Percentiles rank a stretch among this genome's conserved stretches.
Evolutionary conservation across 2,797 vertebrate genomes (phyloP).

Genomic region (Thalassophryne amazonica): DNA sequence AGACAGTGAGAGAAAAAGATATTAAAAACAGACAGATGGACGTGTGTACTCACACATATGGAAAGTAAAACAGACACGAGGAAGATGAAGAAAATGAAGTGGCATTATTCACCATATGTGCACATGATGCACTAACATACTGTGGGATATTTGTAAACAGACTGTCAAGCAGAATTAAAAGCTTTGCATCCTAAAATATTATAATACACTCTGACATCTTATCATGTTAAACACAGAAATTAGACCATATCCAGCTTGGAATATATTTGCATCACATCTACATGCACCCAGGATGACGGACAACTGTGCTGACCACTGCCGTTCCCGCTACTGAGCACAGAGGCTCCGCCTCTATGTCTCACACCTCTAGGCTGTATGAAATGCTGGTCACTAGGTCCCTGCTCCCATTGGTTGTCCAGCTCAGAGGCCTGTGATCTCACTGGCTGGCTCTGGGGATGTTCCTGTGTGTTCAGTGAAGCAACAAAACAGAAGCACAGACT

Average conservation of each 20-base stretch:
- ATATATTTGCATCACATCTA: neutral
- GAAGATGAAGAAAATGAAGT: constrained; percentile 32
- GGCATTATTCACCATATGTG: constrained; percentile 44
- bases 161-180: constrained; percentile 2
- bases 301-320: constrained; percentile 28
- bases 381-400: constrained; percentile 73
- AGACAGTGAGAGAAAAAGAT: neutral
- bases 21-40: constrained; percentile 57
- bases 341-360: constrained; percentile 55
- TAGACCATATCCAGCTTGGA: neutral
- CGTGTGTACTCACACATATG: constrained; percentile 58
- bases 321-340: neutral
- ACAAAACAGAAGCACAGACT: constrained; percentile 44
- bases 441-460: constrained; percentile 68
- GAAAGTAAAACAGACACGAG: constrained; percentile 28
- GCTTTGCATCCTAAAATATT: too few relatives aligned
- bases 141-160: constrained; percentile 34
- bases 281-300: constrained; percentile 11
- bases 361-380: constrained; percentile 68
- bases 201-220: too few relatives aligned
- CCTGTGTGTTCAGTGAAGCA: constrained; percentile 61
- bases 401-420: constrained; percentile 56
- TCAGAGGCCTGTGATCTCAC: constrained; percentile 45
- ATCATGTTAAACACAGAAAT: too few relatives aligned
- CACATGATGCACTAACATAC: constrained; percentile 25